Conservation (phyloP, 2,888 invertebrate species). For the Morpho achilles region DNA sequence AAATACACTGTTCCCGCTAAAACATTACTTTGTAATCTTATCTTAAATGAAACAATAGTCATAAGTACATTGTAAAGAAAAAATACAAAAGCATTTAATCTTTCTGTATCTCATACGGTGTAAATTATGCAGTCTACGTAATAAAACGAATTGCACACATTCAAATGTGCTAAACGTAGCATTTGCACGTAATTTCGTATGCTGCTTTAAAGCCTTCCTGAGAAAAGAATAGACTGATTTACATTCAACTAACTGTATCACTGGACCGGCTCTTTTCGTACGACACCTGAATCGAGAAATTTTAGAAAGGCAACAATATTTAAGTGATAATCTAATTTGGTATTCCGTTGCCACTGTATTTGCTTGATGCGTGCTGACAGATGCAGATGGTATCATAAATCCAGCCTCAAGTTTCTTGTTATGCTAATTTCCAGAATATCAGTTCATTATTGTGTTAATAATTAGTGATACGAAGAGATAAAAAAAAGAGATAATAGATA, state of each 20-base stretch:
- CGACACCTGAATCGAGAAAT: slow-evolving; percentile 51
- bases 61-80: no score
- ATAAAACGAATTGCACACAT: background rate
- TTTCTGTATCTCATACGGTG: no score
- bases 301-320: slow-evolving; percentile 36
- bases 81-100: no score
- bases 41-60: no score
- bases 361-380: slow-evolving; percentile 5
- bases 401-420: background rate
- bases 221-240: slow-evolving; percentile 44
- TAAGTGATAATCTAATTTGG: slow-evolving; percentile 15
- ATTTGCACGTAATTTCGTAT: slow-evolving; percentile 25
- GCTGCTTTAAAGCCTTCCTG: slow-evolving; percentile 18
- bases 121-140: background rate
- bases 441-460: no score
- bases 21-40: no score
- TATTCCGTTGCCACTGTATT: slow-evolving; percentile 14
- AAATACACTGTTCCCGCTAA: no score
- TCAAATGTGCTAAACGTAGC: slow-evolving; percentile 8
- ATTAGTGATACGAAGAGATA: no score
- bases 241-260: slow-evolving; percentile 59
- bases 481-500: no score
- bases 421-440: background rate
- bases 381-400: slow-evolving; percentile 5
- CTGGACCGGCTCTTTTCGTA: slow-evolving; percentile 41